These are phyloP conservation scores for Oxystoma pomonae DNA, from an alignment of 2,888 invertebrate species.

Conservation along the genomic window DNA sequence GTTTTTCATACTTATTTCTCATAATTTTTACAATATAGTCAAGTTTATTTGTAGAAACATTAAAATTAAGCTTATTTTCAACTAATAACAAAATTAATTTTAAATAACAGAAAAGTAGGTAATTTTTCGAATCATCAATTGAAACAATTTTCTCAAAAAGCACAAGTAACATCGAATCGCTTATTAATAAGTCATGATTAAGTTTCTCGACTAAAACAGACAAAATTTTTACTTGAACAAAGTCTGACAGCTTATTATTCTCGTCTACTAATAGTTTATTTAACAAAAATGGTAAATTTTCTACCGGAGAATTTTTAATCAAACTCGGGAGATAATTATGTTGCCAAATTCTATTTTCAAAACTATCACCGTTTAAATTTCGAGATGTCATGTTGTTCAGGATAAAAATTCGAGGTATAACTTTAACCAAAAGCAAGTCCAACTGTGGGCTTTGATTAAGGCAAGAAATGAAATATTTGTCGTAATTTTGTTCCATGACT, in stretches of 20 bases:
- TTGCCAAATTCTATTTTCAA: slow-evolving; percentile 28
- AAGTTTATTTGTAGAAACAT: not conserved
- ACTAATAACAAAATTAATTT: slow-evolving; percentile 25
- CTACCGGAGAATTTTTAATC: slow-evolving; percentile 18
- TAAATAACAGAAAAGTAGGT: slow-evolving; percentile 30
- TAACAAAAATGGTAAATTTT: slow-evolving; percentile 21
- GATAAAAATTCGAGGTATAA: slow-evolving; percentile 16
- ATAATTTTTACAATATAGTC: not conserved
- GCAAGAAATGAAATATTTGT: slow-evolving; percentile 16
- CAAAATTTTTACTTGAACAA: slow-evolving; percentile 29
- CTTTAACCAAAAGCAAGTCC: slow-evolving; percentile 30
- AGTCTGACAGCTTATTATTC: slow-evolving; percentile 17
- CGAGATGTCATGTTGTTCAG: slow-evolving; percentile 11
- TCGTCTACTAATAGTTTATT: slow-evolving; percentile 13
- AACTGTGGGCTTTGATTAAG: slow-evolving; percentile 18
- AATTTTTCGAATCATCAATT: slow-evolving; percentile 18
- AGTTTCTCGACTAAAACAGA: slow-evolving; percentile 25
- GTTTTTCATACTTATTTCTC: slow-evolving; percentile 1
- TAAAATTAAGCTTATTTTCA: not conserved
- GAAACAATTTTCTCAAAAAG: slow-evolving; percentile 18
- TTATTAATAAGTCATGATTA: slow-evolving; percentile 19
- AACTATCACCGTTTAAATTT: slow-evolving; percentile 14
- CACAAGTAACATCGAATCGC: slow-evolving; percentile 18
- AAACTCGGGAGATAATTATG: slow-evolving; percentile 31
- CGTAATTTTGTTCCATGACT: slow-evolving; percentile 8